These are phyloP conservation scores for Nebria brevicollis DNA, from an alignment of 2,888 invertebrate species.

Conservation along the genomic window DNA sequence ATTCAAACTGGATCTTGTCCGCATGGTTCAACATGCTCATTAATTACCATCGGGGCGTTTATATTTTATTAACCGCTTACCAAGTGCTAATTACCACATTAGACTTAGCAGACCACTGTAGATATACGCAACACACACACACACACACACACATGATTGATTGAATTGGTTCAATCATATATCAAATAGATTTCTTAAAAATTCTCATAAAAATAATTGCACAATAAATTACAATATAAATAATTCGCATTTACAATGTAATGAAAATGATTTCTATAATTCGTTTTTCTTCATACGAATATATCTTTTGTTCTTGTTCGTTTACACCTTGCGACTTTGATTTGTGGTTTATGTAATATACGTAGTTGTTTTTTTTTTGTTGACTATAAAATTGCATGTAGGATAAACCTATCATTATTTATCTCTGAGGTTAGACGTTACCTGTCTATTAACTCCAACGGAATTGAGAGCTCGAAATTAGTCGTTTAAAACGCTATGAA, in stretches of 20 bases:
- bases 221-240: no score
- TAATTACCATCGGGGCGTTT: conserved; percentile 34
- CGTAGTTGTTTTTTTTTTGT: background rate
- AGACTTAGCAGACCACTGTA: conserved; percentile 11
- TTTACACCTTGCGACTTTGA: background rate
- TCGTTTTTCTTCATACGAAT: no score
- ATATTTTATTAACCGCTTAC: conserved; percentile 40
- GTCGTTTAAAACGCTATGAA: background rate
- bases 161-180: background rate
- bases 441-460: background rate
- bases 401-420: background rate
- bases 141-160: conserved; percentile 6
- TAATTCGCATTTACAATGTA: no score
- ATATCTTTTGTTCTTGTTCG: background rate
- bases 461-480: background rate
- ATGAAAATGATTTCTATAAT: no score
- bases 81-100: conserved; percentile 41
- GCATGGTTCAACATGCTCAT: conserved; percentile 25
- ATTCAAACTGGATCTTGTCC: conserved; percentile 40
- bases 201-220: no score
- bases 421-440: background rate
- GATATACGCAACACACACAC: conserved; percentile 12
- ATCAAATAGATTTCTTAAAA: no score
- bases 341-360: background rate
- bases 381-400: background rate